Percentiles rank a stretch among this genome's conserved stretches.
Conservation (phyloP, 64 coral and sea anemone species). For the Stichodactyla mertensii region DNA sequence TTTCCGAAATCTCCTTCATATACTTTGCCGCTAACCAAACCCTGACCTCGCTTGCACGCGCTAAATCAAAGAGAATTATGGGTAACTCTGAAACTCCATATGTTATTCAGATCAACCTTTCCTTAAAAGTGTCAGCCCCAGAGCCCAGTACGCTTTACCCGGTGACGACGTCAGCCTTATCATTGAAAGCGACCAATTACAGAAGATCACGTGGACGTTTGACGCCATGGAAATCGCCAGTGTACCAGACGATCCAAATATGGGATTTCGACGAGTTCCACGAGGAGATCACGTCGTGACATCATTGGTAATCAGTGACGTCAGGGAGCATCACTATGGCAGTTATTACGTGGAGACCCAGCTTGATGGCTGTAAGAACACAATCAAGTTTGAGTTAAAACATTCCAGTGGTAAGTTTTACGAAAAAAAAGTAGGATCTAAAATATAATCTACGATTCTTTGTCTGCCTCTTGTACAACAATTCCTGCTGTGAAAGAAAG, state of each 20-base stretch:
- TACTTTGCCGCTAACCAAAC: no score
- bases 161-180: constrained; percentile 53
- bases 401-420: constrained; percentile 60
- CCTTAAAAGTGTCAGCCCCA: constrained; percentile 32
- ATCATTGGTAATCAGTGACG: constrained; percentile 49
- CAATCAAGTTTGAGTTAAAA: constrained; percentile 51
- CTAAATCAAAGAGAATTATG: no score
- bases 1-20: no score
- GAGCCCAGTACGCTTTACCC: constrained; percentile 21
- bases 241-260: constrained; percentile 67
- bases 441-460: no score
- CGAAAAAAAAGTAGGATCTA: neutral
- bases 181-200: constrained; percentile 35
- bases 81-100: no score
- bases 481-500: no score
- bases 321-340: constrained; percentile 72
- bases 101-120: constrained; percentile 41
- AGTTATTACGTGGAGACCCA: constrained; percentile 49
- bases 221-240: constrained; percentile 55
- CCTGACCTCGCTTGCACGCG: no score
- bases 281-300: constrained; percentile 31
- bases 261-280: constrained; percentile 50
- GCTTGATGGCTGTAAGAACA: constrained; percentile 39
- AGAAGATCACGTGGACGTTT: constrained; percentile 48
- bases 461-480: no score